A percentile compares a stretch with the other conserved stretches of the same genome.
Conservation (phyloP, 1,140 invertebrate genomes). For the Kradibia gibbosae region DNA sequence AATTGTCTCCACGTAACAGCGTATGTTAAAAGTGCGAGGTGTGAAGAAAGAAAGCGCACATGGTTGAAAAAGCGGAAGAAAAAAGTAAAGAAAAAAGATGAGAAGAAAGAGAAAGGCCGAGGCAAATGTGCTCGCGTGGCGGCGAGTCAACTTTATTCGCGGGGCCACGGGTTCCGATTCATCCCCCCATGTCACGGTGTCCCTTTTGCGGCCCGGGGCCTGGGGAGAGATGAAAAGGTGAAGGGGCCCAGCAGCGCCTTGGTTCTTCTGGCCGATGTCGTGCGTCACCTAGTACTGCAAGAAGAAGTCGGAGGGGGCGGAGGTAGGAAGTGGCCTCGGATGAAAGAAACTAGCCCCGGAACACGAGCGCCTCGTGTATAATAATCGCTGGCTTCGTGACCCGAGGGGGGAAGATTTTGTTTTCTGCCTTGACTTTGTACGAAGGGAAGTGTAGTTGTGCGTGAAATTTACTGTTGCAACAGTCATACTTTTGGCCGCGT, state of each 20-base stretch:
- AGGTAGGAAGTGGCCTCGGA: neutral
- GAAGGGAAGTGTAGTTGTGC: neutral
- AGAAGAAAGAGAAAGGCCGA: conserved; percentile 21
- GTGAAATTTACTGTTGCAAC: neutral
- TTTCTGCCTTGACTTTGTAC: neutral
- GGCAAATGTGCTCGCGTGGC: conserved; percentile 6
- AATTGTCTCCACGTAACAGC: neutral
- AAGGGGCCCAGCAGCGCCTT: neutral
- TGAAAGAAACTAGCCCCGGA: neutral
- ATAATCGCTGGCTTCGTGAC: neutral
- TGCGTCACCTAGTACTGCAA: neutral
- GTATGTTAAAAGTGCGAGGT: neutral
- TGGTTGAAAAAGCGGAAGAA: neutral
- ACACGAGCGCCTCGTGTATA: neutral
- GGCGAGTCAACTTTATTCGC: conserved; percentile 53
- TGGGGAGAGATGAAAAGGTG: neutral
- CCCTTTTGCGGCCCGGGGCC: neutral
- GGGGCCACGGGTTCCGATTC: conserved; percentile 11
- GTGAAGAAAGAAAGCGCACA: neutral
- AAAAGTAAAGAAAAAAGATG: conserved; percentile 22
- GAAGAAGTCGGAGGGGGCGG: neutral
- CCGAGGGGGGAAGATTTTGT: neutral
- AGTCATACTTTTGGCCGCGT: too few species aligned
- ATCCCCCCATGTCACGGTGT: neutral
- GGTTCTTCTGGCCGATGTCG: neutral